Conservation (phyloP, 2,888 invertebrate species). For the Drosophila testacea region DNA sequence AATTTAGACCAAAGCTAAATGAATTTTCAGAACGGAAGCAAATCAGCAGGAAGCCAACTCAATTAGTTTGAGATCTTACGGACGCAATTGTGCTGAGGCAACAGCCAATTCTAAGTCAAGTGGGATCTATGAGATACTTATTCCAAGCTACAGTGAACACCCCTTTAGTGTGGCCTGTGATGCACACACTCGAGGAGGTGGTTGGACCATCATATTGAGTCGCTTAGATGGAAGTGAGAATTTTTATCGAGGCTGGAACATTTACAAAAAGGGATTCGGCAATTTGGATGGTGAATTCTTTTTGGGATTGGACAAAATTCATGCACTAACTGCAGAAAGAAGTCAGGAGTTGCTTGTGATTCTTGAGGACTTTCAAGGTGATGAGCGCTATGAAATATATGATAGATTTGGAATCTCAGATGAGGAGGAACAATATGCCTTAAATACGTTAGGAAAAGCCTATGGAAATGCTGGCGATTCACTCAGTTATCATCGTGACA, state of each 20-base stretch:
- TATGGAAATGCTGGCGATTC: slow-evolving; percentile 46
- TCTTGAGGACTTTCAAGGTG: slow-evolving; percentile 34
- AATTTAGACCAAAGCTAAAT: too few species aligned
- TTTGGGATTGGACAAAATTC: slow-evolving; percentile 51
- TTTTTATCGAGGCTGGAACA: slow-evolving; percentile 39
- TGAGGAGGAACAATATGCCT: slow-evolving; percentile 21
- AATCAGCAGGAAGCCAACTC: background rate
- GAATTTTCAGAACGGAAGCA: background rate
- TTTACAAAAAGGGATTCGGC: slow-evolving; percentile 47
- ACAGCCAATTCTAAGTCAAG: background rate
- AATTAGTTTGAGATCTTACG: background rate
- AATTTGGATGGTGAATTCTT: slow-evolving; percentile 45
- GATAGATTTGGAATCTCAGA: slow-evolving; percentile 31
- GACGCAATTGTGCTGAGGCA: slow-evolving; percentile 5
- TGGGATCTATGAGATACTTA: slow-evolving; percentile 34
- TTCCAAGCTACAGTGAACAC: slow-evolving; percentile 36
- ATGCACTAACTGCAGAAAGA: slow-evolving; percentile 26
- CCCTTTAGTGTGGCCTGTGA: slow-evolving; percentile 49
- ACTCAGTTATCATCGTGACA: slow-evolving; percentile 14
- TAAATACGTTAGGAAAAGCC: slow-evolving; percentile 33
- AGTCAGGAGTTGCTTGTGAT: slow-evolving; percentile 32
- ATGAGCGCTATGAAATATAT: slow-evolving; percentile 20
- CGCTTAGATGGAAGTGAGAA: slow-evolving; percentile 40
- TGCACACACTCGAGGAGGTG: slow-evolving; percentile 27
- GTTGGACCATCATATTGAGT: slow-evolving; percentile 40